These are phyloP conservation scores for Plumapathes pennacea DNA, from an alignment of 92 coral and sea anemone genomes.

Conservation along the genomic window DNA sequence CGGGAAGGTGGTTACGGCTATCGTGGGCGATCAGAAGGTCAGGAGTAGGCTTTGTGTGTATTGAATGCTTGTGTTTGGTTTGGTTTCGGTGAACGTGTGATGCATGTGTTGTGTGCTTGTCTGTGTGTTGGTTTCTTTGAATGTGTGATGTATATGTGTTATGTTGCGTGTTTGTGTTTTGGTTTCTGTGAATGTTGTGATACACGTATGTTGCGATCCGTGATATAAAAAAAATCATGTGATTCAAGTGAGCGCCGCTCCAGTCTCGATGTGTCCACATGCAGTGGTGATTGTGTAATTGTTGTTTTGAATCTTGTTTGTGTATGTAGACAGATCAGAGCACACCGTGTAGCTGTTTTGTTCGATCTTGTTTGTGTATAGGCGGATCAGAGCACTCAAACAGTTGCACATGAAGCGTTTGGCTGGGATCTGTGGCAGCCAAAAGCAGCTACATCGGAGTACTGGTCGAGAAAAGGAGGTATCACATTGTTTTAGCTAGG, in stretches of 20 bases:
- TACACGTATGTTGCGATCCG: no score
- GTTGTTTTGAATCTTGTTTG: no score
- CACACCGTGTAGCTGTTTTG: no score
- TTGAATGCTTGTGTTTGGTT: neutral
- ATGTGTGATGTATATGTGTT: no score
- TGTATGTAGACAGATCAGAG: no score
- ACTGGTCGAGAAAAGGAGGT: constrained; percentile 80
- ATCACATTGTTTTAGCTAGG: no score
- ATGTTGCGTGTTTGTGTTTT: no score
- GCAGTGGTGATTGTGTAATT: no score
- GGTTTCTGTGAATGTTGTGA: no score
- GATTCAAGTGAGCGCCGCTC: no score
- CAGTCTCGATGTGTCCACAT: neutral
- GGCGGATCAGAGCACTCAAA: constrained; percentile 60
- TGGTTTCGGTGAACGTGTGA: neutral
- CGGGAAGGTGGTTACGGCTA: constrained; percentile 55
- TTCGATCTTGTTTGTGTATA: no score
- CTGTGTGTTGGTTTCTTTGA: neutral
- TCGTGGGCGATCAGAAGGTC: constrained; percentile 89
- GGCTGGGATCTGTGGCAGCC: constrained; percentile 90
- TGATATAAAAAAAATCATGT: no score
- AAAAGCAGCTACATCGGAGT: constrained; percentile 64
- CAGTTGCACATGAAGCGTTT: constrained; percentile 48
- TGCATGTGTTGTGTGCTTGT: neutral
- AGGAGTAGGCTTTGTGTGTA: neutral